Conservation (phyloP, 2,888 invertebrate species). For the Bimastos eiseni region DNA sequence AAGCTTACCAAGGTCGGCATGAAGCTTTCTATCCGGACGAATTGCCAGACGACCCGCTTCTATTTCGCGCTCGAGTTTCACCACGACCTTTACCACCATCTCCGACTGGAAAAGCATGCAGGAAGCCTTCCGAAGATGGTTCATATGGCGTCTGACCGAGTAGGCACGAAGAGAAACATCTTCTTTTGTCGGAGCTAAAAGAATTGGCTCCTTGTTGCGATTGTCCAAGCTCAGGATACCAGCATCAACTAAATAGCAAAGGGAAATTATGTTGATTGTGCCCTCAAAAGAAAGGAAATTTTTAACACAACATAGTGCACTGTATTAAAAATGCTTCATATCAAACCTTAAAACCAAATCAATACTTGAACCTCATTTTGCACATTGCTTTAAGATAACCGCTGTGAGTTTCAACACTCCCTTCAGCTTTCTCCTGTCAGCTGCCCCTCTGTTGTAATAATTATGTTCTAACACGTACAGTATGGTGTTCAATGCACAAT, state of each 20-base stretch:
- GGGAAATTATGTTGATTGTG: neutral
- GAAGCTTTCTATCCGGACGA: slow-evolving; percentile 77
- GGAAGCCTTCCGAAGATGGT: slow-evolving; percentile 62
- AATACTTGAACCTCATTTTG: neutral
- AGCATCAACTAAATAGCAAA: slow-evolving; percentile 53
- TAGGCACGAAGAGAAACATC: slow-evolving; percentile 60
- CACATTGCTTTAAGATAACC: neutral
- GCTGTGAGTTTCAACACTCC: no score
- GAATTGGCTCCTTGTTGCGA: neutral
- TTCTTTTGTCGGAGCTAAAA: slow-evolving; percentile 60
- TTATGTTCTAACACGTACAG: no score
- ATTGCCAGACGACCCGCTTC: slow-evolving; percentile 76
- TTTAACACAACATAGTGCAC: neutral
- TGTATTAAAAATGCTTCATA: neutral
- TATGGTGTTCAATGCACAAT: no score
- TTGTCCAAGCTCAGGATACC: slow-evolving; percentile 49
- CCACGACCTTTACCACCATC: slow-evolving; percentile 70
- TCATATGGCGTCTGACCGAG: slow-evolving; percentile 57
- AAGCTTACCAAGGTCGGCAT: slow-evolving; percentile 74
- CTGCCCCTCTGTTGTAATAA: no score
- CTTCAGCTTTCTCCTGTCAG: no score
- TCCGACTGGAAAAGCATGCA: slow-evolving; percentile 70
- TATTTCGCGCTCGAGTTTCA: slow-evolving; percentile 73
- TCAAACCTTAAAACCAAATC: neutral
- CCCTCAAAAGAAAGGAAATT: neutral